Percentiles rank a stretch among this genome's conserved stretches.
Evolutionary conservation across 2,888 invertebrate genomes (phyloP).

Genomic region (Cephalotes varians): DNA sequence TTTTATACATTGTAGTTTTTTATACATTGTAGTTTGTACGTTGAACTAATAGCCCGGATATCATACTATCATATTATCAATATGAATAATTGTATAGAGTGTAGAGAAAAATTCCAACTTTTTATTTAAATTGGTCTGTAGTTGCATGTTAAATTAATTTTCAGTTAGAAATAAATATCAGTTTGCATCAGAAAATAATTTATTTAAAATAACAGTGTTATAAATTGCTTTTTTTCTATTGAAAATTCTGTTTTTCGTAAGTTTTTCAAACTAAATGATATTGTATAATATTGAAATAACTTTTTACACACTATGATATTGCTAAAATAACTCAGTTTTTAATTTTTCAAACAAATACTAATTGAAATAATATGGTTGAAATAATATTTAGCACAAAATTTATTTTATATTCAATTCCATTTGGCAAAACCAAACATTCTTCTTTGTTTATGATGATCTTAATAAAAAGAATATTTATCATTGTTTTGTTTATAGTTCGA

Average conservation of each 20-base stretch:
- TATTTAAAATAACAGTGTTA: background rate
- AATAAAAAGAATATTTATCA: background rate
- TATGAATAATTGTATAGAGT: background rate
- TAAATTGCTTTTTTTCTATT: conserved; percentile 9
- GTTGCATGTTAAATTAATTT: conserved; percentile 16
- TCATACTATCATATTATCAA: background rate
- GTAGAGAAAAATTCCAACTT: background rate
- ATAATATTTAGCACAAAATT: background rate
- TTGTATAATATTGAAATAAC: background rate
- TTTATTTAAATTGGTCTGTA: conserved; percentile 13
- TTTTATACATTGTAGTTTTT: background rate
- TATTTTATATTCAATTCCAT: background rate
- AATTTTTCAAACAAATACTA: conserved; percentile 12
- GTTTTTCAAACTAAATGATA: background rate
- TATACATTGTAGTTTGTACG: background rate
- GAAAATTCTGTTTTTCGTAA: conserved; percentile 2
- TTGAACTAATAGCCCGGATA: background rate
- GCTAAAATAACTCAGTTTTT: background rate
- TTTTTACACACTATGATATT: background rate
- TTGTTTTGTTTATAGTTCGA: background rate
- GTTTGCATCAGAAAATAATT: conserved; percentile 18
- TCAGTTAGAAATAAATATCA: background rate
- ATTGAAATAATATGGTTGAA: background rate
- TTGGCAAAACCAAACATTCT: background rate
- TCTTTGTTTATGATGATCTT: background rate